These are phyloP conservation scores for Hydractinia echinata DNA, from an alignment of 30 jellyfish, hydroid and myxozoan species.

Conservation along the genomic window DNA sequence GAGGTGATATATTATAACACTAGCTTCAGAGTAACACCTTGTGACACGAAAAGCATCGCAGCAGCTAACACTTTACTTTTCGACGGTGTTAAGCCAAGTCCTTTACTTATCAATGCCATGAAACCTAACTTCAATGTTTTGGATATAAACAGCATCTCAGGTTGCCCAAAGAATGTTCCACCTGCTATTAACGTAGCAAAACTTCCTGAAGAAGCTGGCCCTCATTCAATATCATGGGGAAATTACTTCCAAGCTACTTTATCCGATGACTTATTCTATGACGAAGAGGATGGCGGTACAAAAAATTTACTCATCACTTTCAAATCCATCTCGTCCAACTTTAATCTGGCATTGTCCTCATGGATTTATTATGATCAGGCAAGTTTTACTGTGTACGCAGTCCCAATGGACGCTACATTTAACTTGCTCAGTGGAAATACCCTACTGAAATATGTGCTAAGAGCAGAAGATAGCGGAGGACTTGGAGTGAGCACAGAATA, in stretches of 20 bases:
- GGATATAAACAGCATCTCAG: constrained; percentile 35
- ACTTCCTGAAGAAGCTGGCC: constrained; percentile 21
- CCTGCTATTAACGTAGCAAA: constrained; percentile 42
- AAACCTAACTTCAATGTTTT: constrained; percentile 43
- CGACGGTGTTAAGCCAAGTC: constrained; percentile 36
- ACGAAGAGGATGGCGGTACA: constrained; percentile 89
- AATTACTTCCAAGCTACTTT: background rate
- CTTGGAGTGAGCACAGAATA: constrained; percentile 25
- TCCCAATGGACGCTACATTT: constrained; percentile 24
- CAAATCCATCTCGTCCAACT: constrained; percentile 8
- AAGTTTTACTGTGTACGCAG: constrained; percentile 27
- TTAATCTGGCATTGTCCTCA: constrained; percentile 11
- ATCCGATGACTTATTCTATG: constrained; percentile 51
- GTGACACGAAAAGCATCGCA: constrained; percentile 45
- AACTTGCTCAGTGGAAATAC: background rate
- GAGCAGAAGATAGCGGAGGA: constrained; percentile 38
- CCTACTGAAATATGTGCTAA: background rate
- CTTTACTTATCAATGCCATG: constrained; percentile 37
- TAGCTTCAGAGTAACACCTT: constrained; percentile 32
- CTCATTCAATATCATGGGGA: constrained; percentile 24
- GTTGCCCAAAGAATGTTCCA: constrained; percentile 48
- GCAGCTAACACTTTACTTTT: constrained; percentile 28
- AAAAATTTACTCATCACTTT: constrained; percentile 33
- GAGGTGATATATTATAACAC: constrained; percentile 54
- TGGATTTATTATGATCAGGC: constrained; percentile 27